Percentiles rank a stretch among this genome's conserved stretches.
These are phyloP conservation scores for Crotalus helleri DNA, from an alignment of 2,113 vertebrate genomes.

Conservation along the genomic window DNA sequence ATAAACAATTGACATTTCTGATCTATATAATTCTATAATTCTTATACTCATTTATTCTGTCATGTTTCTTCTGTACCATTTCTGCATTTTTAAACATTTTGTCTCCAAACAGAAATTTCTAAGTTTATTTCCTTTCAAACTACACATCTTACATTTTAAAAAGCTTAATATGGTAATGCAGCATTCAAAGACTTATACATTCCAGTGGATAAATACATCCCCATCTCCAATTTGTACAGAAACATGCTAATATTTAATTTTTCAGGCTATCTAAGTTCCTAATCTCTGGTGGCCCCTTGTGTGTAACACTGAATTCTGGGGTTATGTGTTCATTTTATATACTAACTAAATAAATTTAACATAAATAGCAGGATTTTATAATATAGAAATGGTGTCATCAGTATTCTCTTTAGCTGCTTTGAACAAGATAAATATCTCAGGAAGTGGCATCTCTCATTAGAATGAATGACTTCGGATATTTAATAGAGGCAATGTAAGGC, in stretches of 20 bases:
- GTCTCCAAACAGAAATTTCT: not conserved
- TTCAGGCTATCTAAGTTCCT: not conserved
- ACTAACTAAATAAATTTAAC: not conserved
- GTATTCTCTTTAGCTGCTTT: not conserved
- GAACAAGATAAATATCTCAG: not conserved
- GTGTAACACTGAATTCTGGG: not conserved
- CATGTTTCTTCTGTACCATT: not conserved
- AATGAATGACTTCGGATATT: not conserved
- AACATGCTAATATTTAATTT: not conserved
- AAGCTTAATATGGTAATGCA: not conserved
- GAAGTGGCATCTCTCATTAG: not conserved
- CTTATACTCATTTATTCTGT: not conserved
- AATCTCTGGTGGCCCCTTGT: not conserved
- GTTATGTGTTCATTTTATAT: not conserved
- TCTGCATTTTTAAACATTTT: not conserved
- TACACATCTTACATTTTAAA: not conserved
- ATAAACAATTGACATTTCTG: not conserved
- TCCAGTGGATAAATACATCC: not conserved
- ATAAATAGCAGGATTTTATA: not conserved
- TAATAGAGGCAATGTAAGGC: not conserved
- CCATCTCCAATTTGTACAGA: not conserved
- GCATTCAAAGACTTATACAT: not conserved
- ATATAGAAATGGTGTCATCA: not conserved
- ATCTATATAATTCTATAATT: not conserved
- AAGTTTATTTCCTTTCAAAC: not conserved